Percentiles rank a stretch among this genome's conserved stretches.
Conservation (phyloP, 2,888 invertebrate genomes). For the Caenorhabditis plicata region DNA sequence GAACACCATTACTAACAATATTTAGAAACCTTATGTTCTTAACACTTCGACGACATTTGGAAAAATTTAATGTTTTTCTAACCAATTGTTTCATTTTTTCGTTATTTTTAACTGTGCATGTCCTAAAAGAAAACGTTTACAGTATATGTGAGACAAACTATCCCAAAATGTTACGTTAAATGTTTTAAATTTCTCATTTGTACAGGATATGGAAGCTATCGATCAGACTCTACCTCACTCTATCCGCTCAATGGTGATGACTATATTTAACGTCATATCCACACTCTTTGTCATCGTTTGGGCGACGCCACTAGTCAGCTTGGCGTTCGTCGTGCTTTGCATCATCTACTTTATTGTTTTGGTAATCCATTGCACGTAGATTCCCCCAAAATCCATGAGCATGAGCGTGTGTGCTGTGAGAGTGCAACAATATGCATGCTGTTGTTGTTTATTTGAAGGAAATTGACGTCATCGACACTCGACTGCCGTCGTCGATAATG, state of each 20-base stretch:
- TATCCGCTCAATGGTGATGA: conserved; percentile 64
- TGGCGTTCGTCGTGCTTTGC: conserved; percentile 28
- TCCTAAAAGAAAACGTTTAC: no score
- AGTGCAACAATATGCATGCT: conserved; percentile 5
- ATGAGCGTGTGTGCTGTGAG: not conserved
- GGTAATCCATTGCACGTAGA: conserved; percentile 20
- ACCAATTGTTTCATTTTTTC: no score
- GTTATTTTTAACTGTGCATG: no score
- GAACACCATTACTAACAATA: no score
- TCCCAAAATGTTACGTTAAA: no score
- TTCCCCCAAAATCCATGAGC: not conserved
- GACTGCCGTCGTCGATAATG: conserved; percentile 50
- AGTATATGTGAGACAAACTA: no score
- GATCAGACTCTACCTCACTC: conserved; percentile 47
- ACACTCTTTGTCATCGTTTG: conserved; percentile 51
- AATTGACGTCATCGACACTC: conserved; percentile 53
- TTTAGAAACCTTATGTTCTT: no score
- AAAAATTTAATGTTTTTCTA: no score
- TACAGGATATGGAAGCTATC: conserved; percentile 51
- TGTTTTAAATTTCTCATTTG: conserved; percentile 1
- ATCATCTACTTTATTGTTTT: conserved; percentile 39
- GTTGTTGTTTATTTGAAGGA: conserved; percentile 42
- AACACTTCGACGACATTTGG: no score
- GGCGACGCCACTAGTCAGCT: conserved; percentile 29
- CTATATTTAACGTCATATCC: conserved; percentile 65